Base-by-base conservation (phyloP, 2,888 invertebrate species). In the Hecatera dysodea region DNA sequence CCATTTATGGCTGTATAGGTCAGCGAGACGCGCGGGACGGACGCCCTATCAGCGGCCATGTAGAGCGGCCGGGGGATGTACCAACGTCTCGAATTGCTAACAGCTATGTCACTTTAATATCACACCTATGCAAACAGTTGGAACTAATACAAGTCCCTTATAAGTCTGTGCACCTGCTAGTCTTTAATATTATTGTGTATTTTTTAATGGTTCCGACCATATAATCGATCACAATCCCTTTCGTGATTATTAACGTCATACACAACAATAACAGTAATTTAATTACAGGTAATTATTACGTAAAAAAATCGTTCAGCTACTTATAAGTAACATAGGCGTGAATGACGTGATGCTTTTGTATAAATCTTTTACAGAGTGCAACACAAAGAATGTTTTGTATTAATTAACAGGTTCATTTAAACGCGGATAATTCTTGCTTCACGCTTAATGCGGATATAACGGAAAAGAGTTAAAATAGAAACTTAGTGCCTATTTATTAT, bases 1-100 rank as follows among this genome's bases (percentile, higher is more conserved):
- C 94, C 94, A 91, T 94, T 88, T 94, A 93, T 86, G 93, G 94
- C 56, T 65, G 89, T 88, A 85, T 89, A 90, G 92, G 92, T 93
- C 91, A 91, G 83, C 86, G 82, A 86, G 84, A 80, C 85, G 80
- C 84, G 85, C 84, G 84, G 80, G 80, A 78, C 85, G 81, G 72
- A 82, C 87, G 86, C 87, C 87, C 88, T 87, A 85, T 85, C 84
- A 79, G 74, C 87, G 81, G 82, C 90, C 93, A 89, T 92, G 89
- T 93, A 90, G 57, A 91, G 90, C 85, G 72, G 81, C 70, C 82
- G 68, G 67, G 81, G 75, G 84, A 87, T 86, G 81, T 85, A 82
- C 75, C 69, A 80, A 79, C 17, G 61, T 78, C 72, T 68, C 72
- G 24, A 80, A 81, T 80, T 48, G 77, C 62, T 44, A 63, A 64